Percentiles rank a stretch among this genome's conserved stretches.
These are phyloP conservation scores for Carcharodon carcharias DNA, from an alignment of 2,797 vertebrate species.

Conservation along the genomic window DNA sequence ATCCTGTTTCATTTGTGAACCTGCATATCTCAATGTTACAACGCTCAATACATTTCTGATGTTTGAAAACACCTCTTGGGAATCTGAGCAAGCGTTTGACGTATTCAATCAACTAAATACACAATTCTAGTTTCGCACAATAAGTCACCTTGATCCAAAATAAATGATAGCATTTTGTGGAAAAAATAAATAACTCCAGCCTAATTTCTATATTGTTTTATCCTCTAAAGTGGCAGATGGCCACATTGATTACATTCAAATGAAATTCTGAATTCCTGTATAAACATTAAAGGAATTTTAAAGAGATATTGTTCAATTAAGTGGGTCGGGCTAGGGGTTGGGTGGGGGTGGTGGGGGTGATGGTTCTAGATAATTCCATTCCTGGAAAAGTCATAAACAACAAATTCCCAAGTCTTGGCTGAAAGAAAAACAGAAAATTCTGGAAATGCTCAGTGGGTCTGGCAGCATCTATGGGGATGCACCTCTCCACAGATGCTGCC, in stretches of 20 bases:
- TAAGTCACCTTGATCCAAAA: not conserved
- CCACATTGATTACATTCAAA: not conserved
- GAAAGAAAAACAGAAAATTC: not conserved
- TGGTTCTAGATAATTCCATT: not conserved
- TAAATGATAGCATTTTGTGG: not conserved
- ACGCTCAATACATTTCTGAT: not conserved
- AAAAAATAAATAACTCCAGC: not conserved
- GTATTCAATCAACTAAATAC: not conserved
- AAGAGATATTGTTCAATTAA: not conserved
- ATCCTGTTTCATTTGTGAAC: not conserved
- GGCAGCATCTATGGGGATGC: not conserved
- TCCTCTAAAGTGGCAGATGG: not conserved
- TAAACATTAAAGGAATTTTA: not conserved
- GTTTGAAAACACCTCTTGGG: not conserved
- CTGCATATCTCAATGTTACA: not conserved
- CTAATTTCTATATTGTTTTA: not conserved
- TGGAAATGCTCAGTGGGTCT: not conserved
- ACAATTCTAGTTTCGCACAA: not conserved
- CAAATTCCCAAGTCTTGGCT: not conserved
- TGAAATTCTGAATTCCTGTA: not conserved
- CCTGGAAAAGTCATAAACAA: not conserved
- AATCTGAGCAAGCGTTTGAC: not conserved
- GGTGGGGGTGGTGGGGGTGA: too few relatives aligned
- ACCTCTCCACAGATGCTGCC: not conserved
- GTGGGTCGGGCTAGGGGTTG: too few relatives aligned